These are phyloP conservation scores for Euspilapteryx auroguttella DNA, from an alignment of 2,888 invertebrate genomes.

Conservation along the genomic window DNA sequence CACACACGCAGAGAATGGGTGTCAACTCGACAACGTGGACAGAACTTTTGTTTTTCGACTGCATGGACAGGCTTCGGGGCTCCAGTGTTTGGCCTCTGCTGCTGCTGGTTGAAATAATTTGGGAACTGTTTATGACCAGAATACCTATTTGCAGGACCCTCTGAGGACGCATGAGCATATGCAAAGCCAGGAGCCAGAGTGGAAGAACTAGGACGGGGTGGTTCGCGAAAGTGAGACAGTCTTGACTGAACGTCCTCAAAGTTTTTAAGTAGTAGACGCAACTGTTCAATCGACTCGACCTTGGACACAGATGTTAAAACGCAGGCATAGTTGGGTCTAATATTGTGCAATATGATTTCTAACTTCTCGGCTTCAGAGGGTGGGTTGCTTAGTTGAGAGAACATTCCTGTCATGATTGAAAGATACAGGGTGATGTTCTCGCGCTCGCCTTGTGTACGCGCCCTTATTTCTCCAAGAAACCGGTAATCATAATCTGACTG, in stretches of 20 bases:
- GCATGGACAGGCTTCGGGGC: too few species aligned
- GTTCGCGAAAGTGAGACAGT: not conserved
- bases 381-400: conserved; percentile 8
- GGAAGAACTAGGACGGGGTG: not conserved
- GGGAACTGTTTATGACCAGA: too few species aligned
- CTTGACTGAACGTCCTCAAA: conserved; percentile 1
- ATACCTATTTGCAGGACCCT: too few species aligned
- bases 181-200: not conserved
- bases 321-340: conserved; percentile 3
- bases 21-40: not conserved
- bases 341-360: conserved; percentile 10
- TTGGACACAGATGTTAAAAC: not conserved
- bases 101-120: too few species aligned
- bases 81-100: too few species aligned
- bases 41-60: not conserved
- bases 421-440: conserved; percentile 8
- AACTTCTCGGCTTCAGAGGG: conserved; percentile 9
- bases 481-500: conserved; percentile 1
- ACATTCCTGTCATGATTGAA: conserved; percentile 11
- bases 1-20: not conserved
- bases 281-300: not conserved
- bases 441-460: conserved; percentile 4
- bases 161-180: not conserved
- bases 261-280: not conserved
- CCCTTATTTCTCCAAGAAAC: conserved; percentile 1